Base-by-base conservation (phyloP, 2,113 vertebrate genomes). In the Eclectus roratus region DNA sequence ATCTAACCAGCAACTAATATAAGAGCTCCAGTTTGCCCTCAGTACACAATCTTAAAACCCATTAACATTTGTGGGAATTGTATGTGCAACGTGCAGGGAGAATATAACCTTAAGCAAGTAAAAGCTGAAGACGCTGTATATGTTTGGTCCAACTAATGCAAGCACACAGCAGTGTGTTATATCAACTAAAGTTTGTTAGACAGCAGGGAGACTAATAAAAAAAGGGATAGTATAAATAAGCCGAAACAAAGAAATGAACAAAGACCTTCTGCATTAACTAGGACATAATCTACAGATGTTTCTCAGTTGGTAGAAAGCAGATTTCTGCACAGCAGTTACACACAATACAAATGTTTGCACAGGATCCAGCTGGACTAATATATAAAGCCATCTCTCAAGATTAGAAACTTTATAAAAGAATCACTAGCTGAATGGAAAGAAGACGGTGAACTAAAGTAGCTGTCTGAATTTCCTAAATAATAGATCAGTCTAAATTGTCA, bases 181-280 rank as follows among this genome's bases (percentile, higher is more conserved):
- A 92, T 84, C 89, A 95, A 77, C 68, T 86, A 64, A 95, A 92
- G 91, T 95, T 96, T 89, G 85, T 92, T 85, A 96, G 94, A 81
- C 94, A 97, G 94, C 90, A 95, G 95, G 96, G 50, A 91, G 91
- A 95, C 88, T 96, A 94, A 96, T 97, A 97, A 97, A 95, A 95
- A 79, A 28, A 80, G 46, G 64, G 83, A 76, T 83, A 61, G 15
- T 84, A 89, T 88, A 95, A 96, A 92, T 96, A 90, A 95, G 37
- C 72, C 0, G 1, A 95, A 94, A 89, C 41, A 90, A 95, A 96
- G 65, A 89, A 94, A 90, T 77, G 39, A 92, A 85, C 91, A 92
- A 83, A 96, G 71, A 84, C 66, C 24, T 88, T 92, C 77, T 88
- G 68, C 83, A 91, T 85, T 92, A 96, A 95, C 86, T 88, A 93